A percentile compares a stretch with the other conserved stretches of the same genome.
These are phyloP conservation scores for Entomyzon cyanotis DNA, from an alignment of 2,113 vertebrate species.

Conservation along the genomic window DNA sequence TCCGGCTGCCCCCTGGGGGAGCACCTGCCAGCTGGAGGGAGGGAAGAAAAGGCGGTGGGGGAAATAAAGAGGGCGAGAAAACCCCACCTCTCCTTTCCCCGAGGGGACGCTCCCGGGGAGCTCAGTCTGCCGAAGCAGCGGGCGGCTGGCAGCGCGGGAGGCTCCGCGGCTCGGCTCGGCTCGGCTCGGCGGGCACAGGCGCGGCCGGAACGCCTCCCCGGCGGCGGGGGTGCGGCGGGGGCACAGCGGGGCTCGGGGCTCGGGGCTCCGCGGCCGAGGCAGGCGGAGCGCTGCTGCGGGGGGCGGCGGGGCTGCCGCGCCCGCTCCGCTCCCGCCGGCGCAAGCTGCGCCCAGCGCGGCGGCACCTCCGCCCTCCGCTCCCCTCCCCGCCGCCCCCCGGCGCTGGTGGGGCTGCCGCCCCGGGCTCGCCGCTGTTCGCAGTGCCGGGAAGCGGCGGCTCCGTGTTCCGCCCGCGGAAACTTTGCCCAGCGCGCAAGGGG, in stretches of 20 bases:
- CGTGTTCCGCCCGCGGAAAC: neutral
- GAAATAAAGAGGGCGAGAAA: neutral
- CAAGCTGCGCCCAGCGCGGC: too few relatives aligned
- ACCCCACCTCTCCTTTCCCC: neutral
- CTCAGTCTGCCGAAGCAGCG: neutral
- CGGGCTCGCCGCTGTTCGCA: too few relatives aligned
- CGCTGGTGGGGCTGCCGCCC: neutral
- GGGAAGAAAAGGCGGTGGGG: neutral
- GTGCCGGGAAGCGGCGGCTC: neutral
- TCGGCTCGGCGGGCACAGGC: neutral
- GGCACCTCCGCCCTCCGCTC: too few relatives aligned
- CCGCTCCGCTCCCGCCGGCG: too few relatives aligned
- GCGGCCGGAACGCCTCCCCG: too few relatives aligned
- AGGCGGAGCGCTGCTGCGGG: too few relatives aligned
- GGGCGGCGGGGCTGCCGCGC: too few relatives aligned
- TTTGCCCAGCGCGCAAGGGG: neutral
- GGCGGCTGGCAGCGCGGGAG: neutral
- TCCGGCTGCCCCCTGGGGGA: neutral
- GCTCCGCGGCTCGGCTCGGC: neutral
- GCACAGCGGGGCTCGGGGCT: too few relatives aligned
- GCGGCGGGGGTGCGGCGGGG: too few relatives aligned
- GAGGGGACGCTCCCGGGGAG: neutral
- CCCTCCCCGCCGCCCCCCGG: too few relatives aligned
- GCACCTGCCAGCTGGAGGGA: neutral
- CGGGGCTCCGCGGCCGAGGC: too few relatives aligned